Base-by-base conservation (phyloP, 2,113 vertebrate genomes). In the Isurus oxyrinchus region DNA sequence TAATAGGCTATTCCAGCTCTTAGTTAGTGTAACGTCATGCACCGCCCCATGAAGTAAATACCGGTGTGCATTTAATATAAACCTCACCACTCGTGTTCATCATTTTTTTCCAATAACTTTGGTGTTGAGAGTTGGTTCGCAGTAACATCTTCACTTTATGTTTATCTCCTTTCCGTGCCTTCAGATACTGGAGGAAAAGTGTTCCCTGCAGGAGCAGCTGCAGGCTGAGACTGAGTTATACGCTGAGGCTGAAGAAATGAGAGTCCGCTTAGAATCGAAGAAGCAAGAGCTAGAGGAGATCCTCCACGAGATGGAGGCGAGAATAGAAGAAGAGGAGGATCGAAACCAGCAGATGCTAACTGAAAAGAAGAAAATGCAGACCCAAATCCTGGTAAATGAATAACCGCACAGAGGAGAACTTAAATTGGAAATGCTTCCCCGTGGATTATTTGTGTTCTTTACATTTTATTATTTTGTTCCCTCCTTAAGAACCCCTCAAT, bases 221-320 rank as follows among this genome's bases (percentile, higher is more conserved):
- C 99, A 99, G 96, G 98, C 98, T 0, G 99, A 99, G 97, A 98
- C 99, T 0, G 99, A 99, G 97, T 97, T 99, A 49, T 99, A 97
- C 0, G 97, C 98, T 0, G 99, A 99, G 97, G 98, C 99, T 0
- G 99, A 99, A 97, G 99, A 99, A 97, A 98, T 99, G 97, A 97
- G 99, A 95, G 98, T 99, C 35, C 98, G 98, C 0, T 97, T 99
- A 97, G 98, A 98, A 49, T 98, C 98, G 96, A 99, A 99, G 98
- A 99, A 98, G 97, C 98, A 99, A 97, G 99, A 99, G 97, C 97
- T 99, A 97, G 99, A 99, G 97, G 99, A 99, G 97, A 98, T 99
- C 96, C 98, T 99, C 96, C 99, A 99, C 0, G 99, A 99, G 97
- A 99, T 99, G 99, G 99, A 99, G 97, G 97, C 98, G 55, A 98